Base-by-base conservation (phyloP, 2,888 invertebrate species). In the Zaprionus lineosus region DNA sequence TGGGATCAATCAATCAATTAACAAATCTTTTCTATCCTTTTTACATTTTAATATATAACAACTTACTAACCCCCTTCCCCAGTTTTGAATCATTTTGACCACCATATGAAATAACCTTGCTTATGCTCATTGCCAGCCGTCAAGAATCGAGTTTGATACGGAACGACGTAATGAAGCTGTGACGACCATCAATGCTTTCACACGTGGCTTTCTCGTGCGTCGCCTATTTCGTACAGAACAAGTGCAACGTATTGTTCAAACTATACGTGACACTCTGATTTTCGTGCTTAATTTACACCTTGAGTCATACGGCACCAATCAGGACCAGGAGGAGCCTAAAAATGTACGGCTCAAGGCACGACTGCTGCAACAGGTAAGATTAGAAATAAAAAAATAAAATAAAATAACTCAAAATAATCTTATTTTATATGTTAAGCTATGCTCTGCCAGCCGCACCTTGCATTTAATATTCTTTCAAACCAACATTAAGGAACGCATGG, bases 181-280 rank as follows among this genome's bases (percentile, higher is more conserved):
- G 9, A 92, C 92, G 15, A 90, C 91, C 66, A 93, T 96, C 57
- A 93, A 93, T 69, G 94, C 95, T 5, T 91, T 91, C 74, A 92
- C 91, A 15, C 94, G 93, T 78, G 97, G 98, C 0, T 97, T 93
- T 88, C 91, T 98, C 48, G 94, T 95, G 14, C 93, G 98, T 40
- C 92, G 97, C 33, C 91, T 98, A 46, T 92, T 97, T 91, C 92
- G 91, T 76, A 96, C 97, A 0, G 95, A 95, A 78, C 93, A 94
- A 75, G 95, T 97, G 8, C 94, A 95, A 88, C 91, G 92, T 52
- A 92, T 96, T 11, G 95, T 90, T 0, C 87, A 88, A 53, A 90
- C 89, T n/a, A 89, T 89, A 52, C 86, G 82, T 29, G 89, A 89
- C 41, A 90, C 89, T 0, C 64, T 89, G 11, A 81, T 89, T 40